phyloP scores from a whole-genome alignment of 2,797 vertebrate genomes.

The Cetoscarus ocellatus region DNA sequence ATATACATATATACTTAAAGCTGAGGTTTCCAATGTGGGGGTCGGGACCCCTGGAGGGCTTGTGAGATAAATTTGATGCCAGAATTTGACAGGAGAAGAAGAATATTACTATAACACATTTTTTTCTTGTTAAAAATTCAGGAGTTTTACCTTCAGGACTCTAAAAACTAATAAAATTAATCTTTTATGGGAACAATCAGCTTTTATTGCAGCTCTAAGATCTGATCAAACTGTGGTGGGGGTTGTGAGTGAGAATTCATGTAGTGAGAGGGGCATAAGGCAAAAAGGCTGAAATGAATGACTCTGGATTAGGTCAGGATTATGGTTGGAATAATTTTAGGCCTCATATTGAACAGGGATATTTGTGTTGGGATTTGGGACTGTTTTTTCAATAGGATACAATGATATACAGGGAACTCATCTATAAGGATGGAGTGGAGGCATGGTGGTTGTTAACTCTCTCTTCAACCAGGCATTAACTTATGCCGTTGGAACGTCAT shows the following conservation, averaged over 20 bases:
- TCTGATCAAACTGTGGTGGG: neutral
- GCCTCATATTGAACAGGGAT: neutral
- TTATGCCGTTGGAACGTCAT: no score
- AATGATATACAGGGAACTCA: neutral
- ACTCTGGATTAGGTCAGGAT: slow-evolving; percentile 1
- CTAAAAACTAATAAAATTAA: neutral
- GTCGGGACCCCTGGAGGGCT: neutral
- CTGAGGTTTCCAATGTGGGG: slow-evolving; percentile 8
- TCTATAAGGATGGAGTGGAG: neutral
- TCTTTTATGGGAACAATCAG: slow-evolving; percentile 2
- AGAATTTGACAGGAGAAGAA: neutral
- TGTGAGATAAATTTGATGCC: slow-evolving; percentile 14
- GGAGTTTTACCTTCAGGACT: slow-evolving; percentile 1
- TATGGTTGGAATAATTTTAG: neutral
- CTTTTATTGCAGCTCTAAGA: neutral
- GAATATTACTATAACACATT: neutral
- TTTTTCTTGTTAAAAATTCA: neutral
- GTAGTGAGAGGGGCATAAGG: neutral
- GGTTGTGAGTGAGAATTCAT: neutral
- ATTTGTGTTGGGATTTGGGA: neutral
- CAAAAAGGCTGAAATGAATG: neutral
- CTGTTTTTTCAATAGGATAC: neutral
- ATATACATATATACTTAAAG: slow-evolving; percentile 5
- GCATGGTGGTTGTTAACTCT: no score
- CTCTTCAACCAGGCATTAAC: no score